Percentiles rank a stretch among this genome's conserved stretches.
These are phyloP conservation scores for Diogma glabrata DNA, from an alignment of 2,888 invertebrate species.

Conservation along the genomic window DNA sequence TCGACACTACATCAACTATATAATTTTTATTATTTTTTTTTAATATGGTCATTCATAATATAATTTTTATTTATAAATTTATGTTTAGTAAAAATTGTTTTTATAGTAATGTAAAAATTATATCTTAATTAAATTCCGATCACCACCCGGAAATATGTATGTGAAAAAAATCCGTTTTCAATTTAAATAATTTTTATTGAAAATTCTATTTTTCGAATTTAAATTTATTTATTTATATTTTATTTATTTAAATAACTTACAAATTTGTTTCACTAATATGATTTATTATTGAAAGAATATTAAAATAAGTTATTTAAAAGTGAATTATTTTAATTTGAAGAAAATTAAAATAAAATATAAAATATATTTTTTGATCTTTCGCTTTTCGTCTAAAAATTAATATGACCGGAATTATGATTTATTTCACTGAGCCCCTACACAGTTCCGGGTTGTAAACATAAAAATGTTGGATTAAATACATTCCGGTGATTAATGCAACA, in stretches of 20 bases:
- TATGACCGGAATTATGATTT: conserved; percentile 19
- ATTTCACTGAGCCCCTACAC: conserved; percentile 30
- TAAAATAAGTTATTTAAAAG: neutral
- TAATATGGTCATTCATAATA: conserved; percentile 4
- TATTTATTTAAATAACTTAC: too few relatives aligned
- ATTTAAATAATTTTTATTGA: neutral
- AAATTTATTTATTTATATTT: too few relatives aligned
- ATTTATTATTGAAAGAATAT: too few relatives aligned
- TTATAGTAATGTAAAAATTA: neutral
- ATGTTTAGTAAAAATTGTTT: neutral
- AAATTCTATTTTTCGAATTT: too few relatives aligned
- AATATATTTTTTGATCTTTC: neutral
- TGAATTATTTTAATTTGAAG: neutral
- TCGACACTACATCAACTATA: conserved; percentile 8
- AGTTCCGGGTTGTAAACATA: conserved; percentile 25
- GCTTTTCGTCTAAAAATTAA: neutral
- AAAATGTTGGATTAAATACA: conserved; percentile 12
- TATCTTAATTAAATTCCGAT: neutral
- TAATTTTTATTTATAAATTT: neutral
- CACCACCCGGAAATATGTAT: conserved; percentile 8
- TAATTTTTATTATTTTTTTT: neutral
- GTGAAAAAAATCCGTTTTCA: conserved; percentile 9
- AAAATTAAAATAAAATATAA: conserved; percentile 1
- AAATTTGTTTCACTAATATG: too few relatives aligned
- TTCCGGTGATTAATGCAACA: conserved; percentile 17